phyloP scores from a whole-genome alignment of 2,113 vertebrate genomes.

The Mustela lutreola region DNA sequence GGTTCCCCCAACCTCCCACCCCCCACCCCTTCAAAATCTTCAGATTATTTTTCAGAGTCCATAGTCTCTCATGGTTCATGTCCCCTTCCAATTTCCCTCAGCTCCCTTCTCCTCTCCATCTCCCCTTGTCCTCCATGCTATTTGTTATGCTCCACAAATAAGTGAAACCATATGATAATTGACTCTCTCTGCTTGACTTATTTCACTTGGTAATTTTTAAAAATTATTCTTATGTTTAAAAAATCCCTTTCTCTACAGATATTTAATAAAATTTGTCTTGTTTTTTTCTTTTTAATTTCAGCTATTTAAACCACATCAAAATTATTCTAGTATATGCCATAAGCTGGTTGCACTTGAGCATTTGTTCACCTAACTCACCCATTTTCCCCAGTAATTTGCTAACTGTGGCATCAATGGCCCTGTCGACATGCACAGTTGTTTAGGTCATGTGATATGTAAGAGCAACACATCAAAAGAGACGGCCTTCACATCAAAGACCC shows the following conservation, averaged over 20 bases:
- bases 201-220: constrained; percentile 11
- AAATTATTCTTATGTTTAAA: background rate
- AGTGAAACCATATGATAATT: too few species aligned
- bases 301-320: background rate
- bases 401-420: background rate
- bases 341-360: background rate
- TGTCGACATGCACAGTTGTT: fast-evolving
- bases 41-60: too few species aligned
- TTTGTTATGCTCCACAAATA: too few species aligned
- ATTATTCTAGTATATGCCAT: background rate
- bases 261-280: background rate
- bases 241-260: background rate
- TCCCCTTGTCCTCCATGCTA: too few species aligned
- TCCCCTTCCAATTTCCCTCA: too few species aligned
- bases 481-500: background rate
- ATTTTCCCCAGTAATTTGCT: background rate
- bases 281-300: background rate
- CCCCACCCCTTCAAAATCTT: too few species aligned
- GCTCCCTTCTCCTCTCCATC: too few species aligned
- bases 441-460: background rate
- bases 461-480: background rate
- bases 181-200: background rate
- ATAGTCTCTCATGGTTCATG: too few species aligned
- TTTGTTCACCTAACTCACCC: background rate
- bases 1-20: too few species aligned